Evolutionary conservation across 2,888 invertebrate species (phyloP).

Genomic region (Oxytorus armatus): DNA sequence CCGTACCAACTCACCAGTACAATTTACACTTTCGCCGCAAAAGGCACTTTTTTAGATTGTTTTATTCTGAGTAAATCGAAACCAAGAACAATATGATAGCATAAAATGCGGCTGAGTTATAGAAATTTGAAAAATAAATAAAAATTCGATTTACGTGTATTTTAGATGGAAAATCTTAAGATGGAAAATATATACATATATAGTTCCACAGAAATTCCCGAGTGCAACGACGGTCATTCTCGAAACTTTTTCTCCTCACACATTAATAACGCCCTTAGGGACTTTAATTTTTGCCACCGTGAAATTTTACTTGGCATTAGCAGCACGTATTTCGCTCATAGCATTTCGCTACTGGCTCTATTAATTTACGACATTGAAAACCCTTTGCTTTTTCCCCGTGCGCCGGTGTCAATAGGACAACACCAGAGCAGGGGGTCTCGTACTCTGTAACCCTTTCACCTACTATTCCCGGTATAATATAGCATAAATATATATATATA

Average conservation of each 20-base stretch:
- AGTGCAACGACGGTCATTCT: too few relatives aligned
- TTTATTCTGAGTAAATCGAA: too few relatives aligned
- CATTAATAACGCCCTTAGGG: constrained; percentile 9
- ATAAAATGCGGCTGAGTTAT: too few relatives aligned
- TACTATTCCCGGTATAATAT: constrained; percentile 37
- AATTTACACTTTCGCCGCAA: too few relatives aligned
- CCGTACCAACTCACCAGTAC: too few relatives aligned
- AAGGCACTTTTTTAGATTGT: too few relatives aligned
- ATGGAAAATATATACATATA: too few relatives aligned
- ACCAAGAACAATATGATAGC: too few relatives aligned
- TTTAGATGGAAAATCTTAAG: too few relatives aligned
- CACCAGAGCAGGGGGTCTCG: background rate
- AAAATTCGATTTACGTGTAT: too few relatives aligned
- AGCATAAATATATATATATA: constrained; percentile 18
- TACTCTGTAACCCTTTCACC: constrained; percentile 54
- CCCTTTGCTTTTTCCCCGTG: constrained; percentile 14
- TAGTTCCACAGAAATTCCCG: too few relatives aligned
- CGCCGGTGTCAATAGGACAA: constrained; percentile 16
- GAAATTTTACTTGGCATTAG: constrained; percentile 52
- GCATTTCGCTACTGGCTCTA: constrained; percentile 59
- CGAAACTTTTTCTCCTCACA: constrained; percentile 13
- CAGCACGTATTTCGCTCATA: constrained; percentile 49
- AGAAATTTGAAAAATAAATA: too few relatives aligned
- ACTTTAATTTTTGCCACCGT: constrained; percentile 49
- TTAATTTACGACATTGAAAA: constrained; percentile 66